phyloP scores from a whole-genome alignment of 2,888 invertebrate species.

The Acleris sparsana region DNA sequence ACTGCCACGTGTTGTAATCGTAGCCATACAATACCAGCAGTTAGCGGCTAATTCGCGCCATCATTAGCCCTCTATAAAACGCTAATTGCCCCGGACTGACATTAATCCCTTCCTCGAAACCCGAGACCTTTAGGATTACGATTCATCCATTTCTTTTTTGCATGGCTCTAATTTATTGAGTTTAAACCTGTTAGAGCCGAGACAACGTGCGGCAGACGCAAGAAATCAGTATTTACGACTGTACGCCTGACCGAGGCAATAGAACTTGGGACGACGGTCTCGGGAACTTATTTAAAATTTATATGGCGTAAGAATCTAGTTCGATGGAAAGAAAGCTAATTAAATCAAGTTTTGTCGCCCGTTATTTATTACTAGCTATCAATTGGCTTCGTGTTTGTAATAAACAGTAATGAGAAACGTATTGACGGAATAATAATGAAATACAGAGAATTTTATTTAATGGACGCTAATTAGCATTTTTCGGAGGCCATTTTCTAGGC shows the following conservation, averaged over 20 bases:
- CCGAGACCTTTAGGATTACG: conserved; percentile 36
- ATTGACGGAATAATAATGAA: too few species aligned
- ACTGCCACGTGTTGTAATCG: conserved; percentile 20
- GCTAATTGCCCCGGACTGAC: conserved; percentile 52
- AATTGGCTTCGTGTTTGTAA: neutral
- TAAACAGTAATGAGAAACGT: too few species aligned
- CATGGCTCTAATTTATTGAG: conserved; percentile 17
- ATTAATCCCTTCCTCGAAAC: conserved; percentile 48
- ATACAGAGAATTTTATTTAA: too few species aligned
- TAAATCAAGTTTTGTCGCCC: too few species aligned
- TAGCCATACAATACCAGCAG: conserved; percentile 13
- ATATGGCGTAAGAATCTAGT: too few species aligned
- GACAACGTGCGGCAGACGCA: conserved; percentile 7
- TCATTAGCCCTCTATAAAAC: conserved; percentile 46
- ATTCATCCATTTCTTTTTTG: conserved; percentile 29
- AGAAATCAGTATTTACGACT: neutral
- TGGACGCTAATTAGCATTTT: too few species aligned
- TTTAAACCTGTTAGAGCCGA: conserved; percentile 1
- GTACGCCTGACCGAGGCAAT: neutral
- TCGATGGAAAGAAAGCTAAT: too few species aligned
- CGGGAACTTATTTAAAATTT: too few species aligned
- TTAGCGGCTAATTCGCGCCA: conserved; percentile 27
- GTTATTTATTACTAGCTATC: neutral
- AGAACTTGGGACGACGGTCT: too few species aligned
- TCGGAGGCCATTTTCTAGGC: too few species aligned